Conservation (phyloP, 2,797 vertebrate species). For the Tokudaia tokunoshimensis region DNA sequence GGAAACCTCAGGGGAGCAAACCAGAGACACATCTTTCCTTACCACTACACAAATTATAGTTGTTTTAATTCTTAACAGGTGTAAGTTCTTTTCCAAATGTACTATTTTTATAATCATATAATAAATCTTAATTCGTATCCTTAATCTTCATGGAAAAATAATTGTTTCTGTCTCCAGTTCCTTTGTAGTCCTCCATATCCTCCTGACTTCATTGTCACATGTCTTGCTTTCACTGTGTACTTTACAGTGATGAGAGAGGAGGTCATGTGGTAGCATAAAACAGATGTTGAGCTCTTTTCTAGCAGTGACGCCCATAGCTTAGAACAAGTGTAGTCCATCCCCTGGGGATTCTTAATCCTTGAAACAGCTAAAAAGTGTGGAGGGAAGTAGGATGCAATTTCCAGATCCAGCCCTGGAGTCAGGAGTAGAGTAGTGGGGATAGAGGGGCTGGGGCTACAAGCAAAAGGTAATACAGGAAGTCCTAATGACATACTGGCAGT, state of each 20-base stretch:
- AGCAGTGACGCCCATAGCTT: background rate
- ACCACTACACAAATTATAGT: background rate
- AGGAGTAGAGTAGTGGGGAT: background rate
- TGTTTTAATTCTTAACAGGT: constrained; percentile 22
- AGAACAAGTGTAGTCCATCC: background rate
- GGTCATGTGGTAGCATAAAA: background rate
- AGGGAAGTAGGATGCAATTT: background rate
- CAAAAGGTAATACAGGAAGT: background rate
- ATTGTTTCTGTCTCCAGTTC: background rate
- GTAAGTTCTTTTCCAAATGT: background rate
- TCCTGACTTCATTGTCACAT: background rate
- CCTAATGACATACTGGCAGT: background rate
- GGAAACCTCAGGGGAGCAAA: constrained; percentile 20
- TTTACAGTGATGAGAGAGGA: background rate
- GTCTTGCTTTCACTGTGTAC: background rate
- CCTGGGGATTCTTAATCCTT: background rate
- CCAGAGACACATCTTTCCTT: background rate
- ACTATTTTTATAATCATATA: background rate
- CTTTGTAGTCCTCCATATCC: background rate
- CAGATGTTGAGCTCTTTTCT: background rate
- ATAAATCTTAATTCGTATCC: background rate
- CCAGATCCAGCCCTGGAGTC: background rate
- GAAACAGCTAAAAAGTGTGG: background rate
- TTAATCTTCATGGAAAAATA: background rate
- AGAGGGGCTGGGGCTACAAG: background rate